A percentile compares a stretch with the other conserved stretches of the same genome.
These are phyloP conservation scores for Epicampocera succincta DNA, from an alignment of 2,888 invertebrate species.

Conservation along the genomic window DNA sequence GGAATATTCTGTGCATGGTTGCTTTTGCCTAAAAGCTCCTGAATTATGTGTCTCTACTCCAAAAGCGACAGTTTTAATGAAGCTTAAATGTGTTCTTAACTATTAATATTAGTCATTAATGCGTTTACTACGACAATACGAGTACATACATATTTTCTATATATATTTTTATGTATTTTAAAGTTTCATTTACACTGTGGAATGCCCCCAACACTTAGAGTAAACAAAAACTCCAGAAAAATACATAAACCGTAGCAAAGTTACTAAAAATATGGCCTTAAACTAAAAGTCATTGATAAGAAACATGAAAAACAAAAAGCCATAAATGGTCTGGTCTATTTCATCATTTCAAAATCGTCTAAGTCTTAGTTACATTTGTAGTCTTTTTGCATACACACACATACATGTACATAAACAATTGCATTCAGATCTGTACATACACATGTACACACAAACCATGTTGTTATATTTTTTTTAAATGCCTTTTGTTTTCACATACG, in stretches of 20 bases:
- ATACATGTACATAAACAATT: background rate
- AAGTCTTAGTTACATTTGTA: slow-evolving; percentile 32
- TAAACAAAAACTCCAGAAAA: slow-evolving; percentile 1
- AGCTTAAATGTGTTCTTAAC: too few relatives aligned
- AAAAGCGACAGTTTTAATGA: too few relatives aligned
- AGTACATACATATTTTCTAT: too few relatives aligned
- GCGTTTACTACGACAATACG: too few relatives aligned
- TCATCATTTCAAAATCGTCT: slow-evolving; percentile 41
- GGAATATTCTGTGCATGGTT: too few relatives aligned
- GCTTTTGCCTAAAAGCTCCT: too few relatives aligned
- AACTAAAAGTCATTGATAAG: slow-evolving; percentile 55
- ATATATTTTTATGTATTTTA: too few relatives aligned
- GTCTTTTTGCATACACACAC: slow-evolving; percentile 8
- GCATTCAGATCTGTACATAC: background rate
- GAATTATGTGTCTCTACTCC: too few relatives aligned
- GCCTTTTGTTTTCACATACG: slow-evolving; percentile 42
- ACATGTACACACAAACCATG: background rate
- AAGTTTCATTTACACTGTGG: too few relatives aligned
- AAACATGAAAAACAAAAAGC: slow-evolving; percentile 30
- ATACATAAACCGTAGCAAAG: slow-evolving; percentile 2
- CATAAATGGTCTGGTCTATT: slow-evolving; percentile 61
- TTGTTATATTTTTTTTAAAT: slow-evolving; percentile 54
- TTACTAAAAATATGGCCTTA: slow-evolving; percentile 44
- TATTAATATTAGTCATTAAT: too few relatives aligned
- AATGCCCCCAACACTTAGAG: too few relatives aligned